A percentile compares a stretch with the other conserved stretches of the same genome.
phyloP scores from a whole-genome alignment of 2,797 vertebrate species.

The Chromobotia macracanthus region DNA sequence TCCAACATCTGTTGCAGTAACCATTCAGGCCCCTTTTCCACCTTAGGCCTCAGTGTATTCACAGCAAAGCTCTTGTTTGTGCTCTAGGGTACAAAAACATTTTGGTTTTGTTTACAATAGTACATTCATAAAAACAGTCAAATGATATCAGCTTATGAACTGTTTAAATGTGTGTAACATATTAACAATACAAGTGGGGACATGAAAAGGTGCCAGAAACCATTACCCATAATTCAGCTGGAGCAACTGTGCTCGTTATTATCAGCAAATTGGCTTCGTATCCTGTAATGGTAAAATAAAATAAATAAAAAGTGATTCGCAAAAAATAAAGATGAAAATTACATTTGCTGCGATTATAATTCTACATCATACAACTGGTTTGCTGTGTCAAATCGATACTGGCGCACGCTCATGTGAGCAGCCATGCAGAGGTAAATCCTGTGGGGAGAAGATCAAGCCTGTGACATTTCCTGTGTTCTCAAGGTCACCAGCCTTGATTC shows the following conservation, averaged over 20 bases:
- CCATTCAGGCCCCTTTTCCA: no score
- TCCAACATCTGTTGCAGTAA: neutral
- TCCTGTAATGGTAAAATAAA: neutral
- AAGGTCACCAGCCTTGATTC: slow-evolving; percentile 58
- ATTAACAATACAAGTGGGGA: no score
- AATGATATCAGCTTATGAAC: no score
- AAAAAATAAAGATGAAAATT: slow-evolving; percentile 25
- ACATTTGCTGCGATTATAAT: slow-evolving; percentile 50
- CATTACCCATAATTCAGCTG: neutral
- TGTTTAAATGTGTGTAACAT: no score
- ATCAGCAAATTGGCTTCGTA: neutral
- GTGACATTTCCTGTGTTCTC: slow-evolving; percentile 53
- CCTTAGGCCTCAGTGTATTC: no score
- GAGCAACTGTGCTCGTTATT: neutral
- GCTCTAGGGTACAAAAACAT: no score
- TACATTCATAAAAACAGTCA: no score
- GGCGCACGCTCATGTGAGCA: slow-evolving; percentile 52
- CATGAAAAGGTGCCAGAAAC: neutral
- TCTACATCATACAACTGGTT: slow-evolving; percentile 39
- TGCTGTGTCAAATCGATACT: slow-evolving; percentile 63
- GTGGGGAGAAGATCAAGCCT: slow-evolving; percentile 60
- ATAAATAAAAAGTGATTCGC: slow-evolving; percentile 10
- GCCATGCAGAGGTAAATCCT: slow-evolving; percentile 56
- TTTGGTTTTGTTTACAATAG: no score
- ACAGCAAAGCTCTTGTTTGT: no score